Evolutionary conservation across 2,113 vertebrate species (phyloP).

Genomic region (Mormyrus lacerda): DNA sequence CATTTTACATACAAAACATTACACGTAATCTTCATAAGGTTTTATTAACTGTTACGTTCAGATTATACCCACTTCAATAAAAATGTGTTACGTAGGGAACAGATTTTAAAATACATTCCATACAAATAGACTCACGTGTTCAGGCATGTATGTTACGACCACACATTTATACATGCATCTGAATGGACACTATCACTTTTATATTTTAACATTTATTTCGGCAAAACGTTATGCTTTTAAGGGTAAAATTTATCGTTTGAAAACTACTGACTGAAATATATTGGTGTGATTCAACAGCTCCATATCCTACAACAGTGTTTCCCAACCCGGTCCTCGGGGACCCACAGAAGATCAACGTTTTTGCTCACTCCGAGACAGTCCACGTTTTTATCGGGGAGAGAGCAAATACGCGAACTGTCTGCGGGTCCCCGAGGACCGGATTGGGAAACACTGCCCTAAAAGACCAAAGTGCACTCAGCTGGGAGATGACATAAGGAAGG

Average conservation of each 20-base stretch:
- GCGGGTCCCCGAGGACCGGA: background rate
- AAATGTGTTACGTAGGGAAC: background rate
- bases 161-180: background rate
- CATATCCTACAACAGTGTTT: background rate
- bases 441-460: background rate
- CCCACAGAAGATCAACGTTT: background rate
- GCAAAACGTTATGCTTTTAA: background rate
- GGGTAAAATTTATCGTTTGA: background rate
- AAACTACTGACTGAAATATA: background rate
- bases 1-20: background rate
- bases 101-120: background rate
- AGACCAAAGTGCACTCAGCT: slow-evolving; percentile 4
- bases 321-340: background rate
- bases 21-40: background rate
- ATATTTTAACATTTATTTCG: background rate
- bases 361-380: background rate
- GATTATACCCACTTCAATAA: background rate
- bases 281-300: background rate
- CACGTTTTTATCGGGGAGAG: background rate
- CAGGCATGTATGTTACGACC: background rate
- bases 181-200: background rate
- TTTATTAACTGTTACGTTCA: background rate
- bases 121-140: background rate
- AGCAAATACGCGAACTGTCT: background rate
- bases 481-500: background rate